These are phyloP conservation scores for Riparia riparia DNA, from an alignment of 2,113 vertebrate genomes.

Conservation along the genomic window DNA sequence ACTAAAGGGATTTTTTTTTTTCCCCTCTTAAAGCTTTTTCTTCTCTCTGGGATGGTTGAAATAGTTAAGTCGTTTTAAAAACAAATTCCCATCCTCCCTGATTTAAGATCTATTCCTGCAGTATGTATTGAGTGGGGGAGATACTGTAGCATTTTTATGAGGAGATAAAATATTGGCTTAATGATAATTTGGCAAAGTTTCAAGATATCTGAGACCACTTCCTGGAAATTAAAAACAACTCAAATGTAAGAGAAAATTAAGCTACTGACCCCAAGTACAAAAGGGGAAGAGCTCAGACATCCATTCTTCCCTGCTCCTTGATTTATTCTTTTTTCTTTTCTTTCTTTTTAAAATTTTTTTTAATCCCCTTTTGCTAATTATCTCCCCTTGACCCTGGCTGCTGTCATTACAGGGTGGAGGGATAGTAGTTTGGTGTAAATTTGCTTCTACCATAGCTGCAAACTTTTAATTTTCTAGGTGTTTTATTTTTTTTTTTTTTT, in stretches of 20 bases:
- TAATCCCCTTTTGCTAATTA: not conserved
- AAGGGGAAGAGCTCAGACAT: slow-evolving; percentile 61
- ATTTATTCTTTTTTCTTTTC: not conserved
- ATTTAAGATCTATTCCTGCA: slow-evolving; percentile 38
- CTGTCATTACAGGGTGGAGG: not conserved
- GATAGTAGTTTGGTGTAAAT: not conserved
- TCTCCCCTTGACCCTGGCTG: not conserved
- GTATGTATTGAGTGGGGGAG: not conserved
- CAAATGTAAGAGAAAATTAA: slow-evolving; percentile 70
- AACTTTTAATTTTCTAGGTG: not conserved
- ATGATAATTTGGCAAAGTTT: slow-evolving; percentile 71
- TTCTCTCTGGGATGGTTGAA: slow-evolving; percentile 23
- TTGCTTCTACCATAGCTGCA: not conserved
- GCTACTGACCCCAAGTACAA: slow-evolving; percentile 58
- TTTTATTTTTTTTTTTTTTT: not conserved
- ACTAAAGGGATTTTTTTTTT: not conserved
- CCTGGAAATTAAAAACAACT: slow-evolving; percentile 77
- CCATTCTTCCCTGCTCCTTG: slow-evolving; percentile 1
- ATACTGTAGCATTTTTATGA: slow-evolving; percentile 62
- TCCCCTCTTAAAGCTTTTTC: not conserved
- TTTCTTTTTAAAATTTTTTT: not conserved
- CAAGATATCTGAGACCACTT: slow-evolving; percentile 63
- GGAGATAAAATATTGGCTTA: slow-evolving; percentile 71
- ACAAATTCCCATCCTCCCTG: slow-evolving; percentile 47
- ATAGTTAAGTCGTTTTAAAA: slow-evolving; percentile 60